These are phyloP conservation scores for Anastrepha obliqua DNA, from an alignment of 1,140 invertebrate species.

Conservation along the genomic window DNA sequence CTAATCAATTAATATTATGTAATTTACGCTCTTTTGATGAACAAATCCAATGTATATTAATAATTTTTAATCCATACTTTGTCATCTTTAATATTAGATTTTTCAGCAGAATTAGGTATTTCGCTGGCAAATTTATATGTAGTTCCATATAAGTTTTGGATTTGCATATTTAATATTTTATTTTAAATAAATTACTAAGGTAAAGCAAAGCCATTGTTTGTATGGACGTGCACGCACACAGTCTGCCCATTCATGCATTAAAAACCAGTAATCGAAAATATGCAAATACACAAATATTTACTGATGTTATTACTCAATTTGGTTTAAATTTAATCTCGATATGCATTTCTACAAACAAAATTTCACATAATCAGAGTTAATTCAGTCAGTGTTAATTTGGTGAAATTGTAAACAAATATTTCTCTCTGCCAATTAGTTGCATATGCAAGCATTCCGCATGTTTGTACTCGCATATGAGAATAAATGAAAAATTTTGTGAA, in stretches of 20 bases:
- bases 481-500: no score
- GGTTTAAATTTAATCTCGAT: not conserved
- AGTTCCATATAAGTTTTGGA: not conserved
- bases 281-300: constrained; percentile 46
- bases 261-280: constrained; percentile 43
- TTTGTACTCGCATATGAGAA: no score
- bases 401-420: not conserved
- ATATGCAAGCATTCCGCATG: no score
- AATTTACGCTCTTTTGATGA: no score
- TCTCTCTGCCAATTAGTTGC: not conserved
- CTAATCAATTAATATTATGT: no score
- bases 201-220: not conserved
- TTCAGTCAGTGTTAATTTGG: not conserved
- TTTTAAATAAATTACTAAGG: not conserved
- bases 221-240: not conserved
- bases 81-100: no score
- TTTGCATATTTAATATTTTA: not conserved
- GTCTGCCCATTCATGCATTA: constrained; percentile 15
- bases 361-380: constrained; percentile 5
- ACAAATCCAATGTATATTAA: no score
- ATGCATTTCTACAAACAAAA: not conserved
- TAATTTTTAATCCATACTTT: no score
- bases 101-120: no score
- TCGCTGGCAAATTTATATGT: no score
- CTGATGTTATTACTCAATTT: not conserved